Conservation (phyloP, 1,140 invertebrate genomes). For the Procambarus virginalis region DNA sequence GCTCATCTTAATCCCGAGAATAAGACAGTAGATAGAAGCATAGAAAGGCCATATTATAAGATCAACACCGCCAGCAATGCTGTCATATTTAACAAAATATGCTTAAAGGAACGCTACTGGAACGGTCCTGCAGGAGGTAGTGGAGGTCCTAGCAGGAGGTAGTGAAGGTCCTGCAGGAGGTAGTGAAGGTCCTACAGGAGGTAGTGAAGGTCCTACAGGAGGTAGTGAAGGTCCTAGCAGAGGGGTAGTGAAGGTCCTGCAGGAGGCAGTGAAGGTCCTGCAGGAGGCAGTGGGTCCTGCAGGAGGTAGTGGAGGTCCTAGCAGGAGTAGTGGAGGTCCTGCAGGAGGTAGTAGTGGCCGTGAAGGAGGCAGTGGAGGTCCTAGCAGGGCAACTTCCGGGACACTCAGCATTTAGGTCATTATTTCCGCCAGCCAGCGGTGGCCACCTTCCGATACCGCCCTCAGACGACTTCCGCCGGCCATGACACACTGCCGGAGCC, state of each 20-base stretch:
- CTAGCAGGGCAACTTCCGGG: neutral
- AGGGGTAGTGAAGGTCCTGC: neutral
- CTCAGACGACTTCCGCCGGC: constrained; percentile 27
- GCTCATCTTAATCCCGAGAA: too few species aligned
- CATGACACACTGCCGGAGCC: neutral
- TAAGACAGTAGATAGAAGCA: too few species aligned
- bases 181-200: neutral
- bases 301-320: neutral
- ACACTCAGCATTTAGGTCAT: constrained; percentile 22
- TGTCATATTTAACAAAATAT: too few species aligned
- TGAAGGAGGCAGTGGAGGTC: neutral
- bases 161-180: neutral
- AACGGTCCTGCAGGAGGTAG: neutral
- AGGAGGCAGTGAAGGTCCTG: neutral
- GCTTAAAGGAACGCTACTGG: too few species aligned
- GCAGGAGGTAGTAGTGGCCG: neutral
- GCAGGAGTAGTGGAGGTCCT: neutral
- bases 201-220: neutral
- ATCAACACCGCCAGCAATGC: too few species aligned
- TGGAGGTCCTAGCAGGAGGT: neutral
- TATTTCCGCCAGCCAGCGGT: constrained; percentile 30
- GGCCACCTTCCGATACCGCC: constrained; percentile 8
- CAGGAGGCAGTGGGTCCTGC: neutral
- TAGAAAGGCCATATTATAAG: too few species aligned
- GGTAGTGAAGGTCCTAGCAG: neutral